A percentile compares a stretch with the other conserved stretches of the same genome.
Conservation (phyloP, 2,113 vertebrate species). For the Carassius carassius region DNA sequence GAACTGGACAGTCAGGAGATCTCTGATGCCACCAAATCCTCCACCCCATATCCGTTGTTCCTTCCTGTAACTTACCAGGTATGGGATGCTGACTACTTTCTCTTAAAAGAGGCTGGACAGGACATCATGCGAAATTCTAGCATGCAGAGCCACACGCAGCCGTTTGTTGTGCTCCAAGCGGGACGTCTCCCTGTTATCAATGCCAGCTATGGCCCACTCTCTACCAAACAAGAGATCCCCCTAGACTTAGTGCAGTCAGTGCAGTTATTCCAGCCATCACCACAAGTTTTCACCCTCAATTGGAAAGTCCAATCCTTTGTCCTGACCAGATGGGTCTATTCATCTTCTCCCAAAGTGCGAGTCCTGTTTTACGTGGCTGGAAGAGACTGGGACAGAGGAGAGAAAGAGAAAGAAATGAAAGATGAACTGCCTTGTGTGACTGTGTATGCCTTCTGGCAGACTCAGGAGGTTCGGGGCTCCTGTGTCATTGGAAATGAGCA, state of each 20-base stretch:
- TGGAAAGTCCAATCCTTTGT: constrained; percentile 85
- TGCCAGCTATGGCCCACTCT: constrained; percentile 83
- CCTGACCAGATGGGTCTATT: constrained; percentile 80
- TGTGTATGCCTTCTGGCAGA: constrained; percentile 87
- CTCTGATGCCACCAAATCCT: constrained; percentile 78
- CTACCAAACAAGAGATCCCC: constrained; percentile 75
- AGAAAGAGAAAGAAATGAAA: constrained; percentile 38
- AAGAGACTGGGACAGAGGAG: constrained; percentile 81
- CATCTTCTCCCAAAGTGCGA: constrained; percentile 80
- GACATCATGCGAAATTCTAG: constrained; percentile 94
- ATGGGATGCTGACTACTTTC: constrained; percentile 81
- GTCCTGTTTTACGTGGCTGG: constrained; percentile 87
- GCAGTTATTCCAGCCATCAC: constrained; percentile 71
- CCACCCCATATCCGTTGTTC: constrained; percentile 83
- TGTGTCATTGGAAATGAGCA: constrained; percentile 79
- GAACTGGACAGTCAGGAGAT: constrained; percentile 82
- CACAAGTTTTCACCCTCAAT: constrained; percentile 76
- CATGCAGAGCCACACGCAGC: constrained; percentile 86
- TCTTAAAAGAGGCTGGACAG: constrained; percentile 90
- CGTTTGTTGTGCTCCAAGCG: constrained; percentile 84
- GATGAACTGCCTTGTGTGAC: constrained; percentile 85
- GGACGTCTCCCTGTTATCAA: constrained; percentile 78
- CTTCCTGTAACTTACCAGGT: constrained; percentile 86
- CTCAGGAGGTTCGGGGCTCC: constrained; percentile 82
- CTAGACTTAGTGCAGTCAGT: constrained; percentile 78